Conservation (phyloP, 2,888 invertebrate species). For the Schizotus pectinicornis region DNA sequence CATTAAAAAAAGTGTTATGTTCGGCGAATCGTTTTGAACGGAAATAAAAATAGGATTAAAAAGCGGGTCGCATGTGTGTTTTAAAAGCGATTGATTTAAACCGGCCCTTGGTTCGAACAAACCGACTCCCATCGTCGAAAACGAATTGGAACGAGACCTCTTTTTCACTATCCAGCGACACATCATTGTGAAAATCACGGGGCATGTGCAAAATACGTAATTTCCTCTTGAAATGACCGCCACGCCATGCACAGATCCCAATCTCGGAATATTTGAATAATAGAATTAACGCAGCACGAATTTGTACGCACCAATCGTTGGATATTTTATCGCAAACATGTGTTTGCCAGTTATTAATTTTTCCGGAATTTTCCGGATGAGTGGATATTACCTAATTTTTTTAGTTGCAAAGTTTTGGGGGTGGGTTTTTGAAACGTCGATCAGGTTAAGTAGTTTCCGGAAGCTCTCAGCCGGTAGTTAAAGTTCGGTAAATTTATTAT, state of each 20-base stretch:
- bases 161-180: no score
- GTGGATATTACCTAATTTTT: no score
- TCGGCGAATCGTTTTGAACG: no score
- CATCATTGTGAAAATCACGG: no score
- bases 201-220: conserved; percentile 3
- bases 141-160: no score
- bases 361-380: no score
- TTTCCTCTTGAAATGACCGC: conserved; percentile 3
- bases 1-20: no score
- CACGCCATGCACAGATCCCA: conserved; percentile 3
- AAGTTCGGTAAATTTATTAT: conserved; percentile 7
- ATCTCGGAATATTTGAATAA: conserved; percentile 2
- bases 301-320: no score
- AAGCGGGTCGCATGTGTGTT: conserved; percentile 21
- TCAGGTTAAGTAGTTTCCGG: conserved; percentile 1
- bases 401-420: no score
- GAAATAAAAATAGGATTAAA: conserved; percentile 32
- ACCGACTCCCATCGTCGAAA: conserved; percentile 23
- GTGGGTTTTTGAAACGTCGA: no score
- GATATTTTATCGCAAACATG: no score
- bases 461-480: neutral
- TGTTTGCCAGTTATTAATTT: no score
- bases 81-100: conserved; percentile 38
- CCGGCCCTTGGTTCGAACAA: conserved; percentile 36
- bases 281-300: neutral